Evolutionary conservation across 2,888 invertebrate species (phyloP), one percentile per base, ranked within the genome.

Genomic region (Palloptera scutellata): DNA sequence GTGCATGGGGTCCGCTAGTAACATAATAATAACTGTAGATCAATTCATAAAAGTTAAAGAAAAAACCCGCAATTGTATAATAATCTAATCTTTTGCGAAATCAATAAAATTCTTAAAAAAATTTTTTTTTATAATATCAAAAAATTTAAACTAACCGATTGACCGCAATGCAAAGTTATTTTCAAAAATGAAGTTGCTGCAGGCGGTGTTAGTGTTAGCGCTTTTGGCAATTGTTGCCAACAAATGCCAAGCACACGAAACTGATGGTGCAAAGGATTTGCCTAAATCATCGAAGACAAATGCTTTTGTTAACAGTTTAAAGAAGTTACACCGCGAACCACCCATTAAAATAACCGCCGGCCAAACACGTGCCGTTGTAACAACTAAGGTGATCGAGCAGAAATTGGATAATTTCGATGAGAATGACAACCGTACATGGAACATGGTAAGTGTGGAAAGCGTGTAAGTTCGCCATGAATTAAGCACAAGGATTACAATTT

Each of bases 401-500:
- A 87, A 87, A 1, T 72, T 90, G 5, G 89, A 90, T 78, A 88
- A 90, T 76, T 90, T 89, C 73, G 87, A 90, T 78, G 75, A 70
- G 0, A 86, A 84, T 55, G 88, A 89, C 70, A 80, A 81, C 43
- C 84, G 83, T 5, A 88, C 87, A 0, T 90, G 87, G 85, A 71
- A 78, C 69, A 90, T 90, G 82, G 82, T 81, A 61, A 6, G 64
- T 15, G 53, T 54, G 40, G 19, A 2, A 17, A 30, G 6, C 6
- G 12, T 12, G 2, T 64, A 60, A 19, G 43, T 30, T 51, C 9
- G 19, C n/a, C 40, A 51, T 30, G 6, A 30, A 30, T 30, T 30
- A 30, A 17, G 6, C 10, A 4, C 12, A 20, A 48, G 6, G 2
- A 8, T 48, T n/a, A n/a, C n/a, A n/a, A n/a, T n/a, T n/a, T n/a